Evolutionary conservation across 1,140 invertebrate genomes (phyloP), one percentile per base, ranked within the genome.

Genomic region (Lamellibrachia luymesi): DNA sequence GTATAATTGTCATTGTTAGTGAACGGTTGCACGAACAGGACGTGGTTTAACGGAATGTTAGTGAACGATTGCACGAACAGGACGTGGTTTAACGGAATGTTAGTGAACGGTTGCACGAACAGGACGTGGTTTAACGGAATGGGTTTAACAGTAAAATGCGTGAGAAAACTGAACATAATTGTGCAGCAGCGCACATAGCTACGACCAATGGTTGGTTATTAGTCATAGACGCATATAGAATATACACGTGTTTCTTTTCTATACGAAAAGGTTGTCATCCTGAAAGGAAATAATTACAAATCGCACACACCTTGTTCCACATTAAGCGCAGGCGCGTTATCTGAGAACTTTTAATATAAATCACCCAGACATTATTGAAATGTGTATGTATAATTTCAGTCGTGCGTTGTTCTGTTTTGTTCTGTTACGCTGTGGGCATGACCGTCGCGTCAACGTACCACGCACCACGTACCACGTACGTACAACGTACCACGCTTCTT

Each of bases 11-110:
- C 38, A 38, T 38, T 7, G 90, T 91, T 38, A 38, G 50, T 91
- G 90, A 91, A 91, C 22, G n/a, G n/a, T n/a, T n/a, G 80, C n/a
- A 90, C n/a, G 80, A 90, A 90, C 13, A 13, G 80, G n/a, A 90
- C 80, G n/a, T 90, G 13, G 80, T 17, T 90, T 17, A 90, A 17
- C 4, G n/a, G 4, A 91, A 38, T 5, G 90, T 91, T 38, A 38
- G 50, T 91, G 90, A 91, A 91, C 22, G n/a, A n/a, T n/a, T n/a
- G 80, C n/a, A 90, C n/a, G 80, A 90, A 90, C 13, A 13, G 80
- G n/a, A 90, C 80, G n/a, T 90, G 13, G 80, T 17, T 90, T 17
- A 90, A 17, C 4, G n/a, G 4, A 91, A 38, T 5, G 90, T 91
- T 38, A 38, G 50, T 91, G 90, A 91, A 91, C 22, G 38, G 38